phyloP scores from a whole-genome alignment of 2,888 invertebrate species.

The Leptopilina myrica region DNA sequence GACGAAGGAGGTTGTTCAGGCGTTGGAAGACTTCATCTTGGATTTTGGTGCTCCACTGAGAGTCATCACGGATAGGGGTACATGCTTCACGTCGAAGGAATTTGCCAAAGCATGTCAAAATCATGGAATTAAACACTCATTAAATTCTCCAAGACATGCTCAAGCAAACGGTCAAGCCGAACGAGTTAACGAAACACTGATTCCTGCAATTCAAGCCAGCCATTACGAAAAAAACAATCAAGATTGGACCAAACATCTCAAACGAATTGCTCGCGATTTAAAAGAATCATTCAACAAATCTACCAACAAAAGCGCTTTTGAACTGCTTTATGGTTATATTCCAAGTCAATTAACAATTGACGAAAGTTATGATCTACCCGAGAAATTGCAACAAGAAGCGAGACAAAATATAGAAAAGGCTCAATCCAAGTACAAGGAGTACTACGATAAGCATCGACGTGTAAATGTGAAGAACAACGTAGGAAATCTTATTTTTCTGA shows the following conservation, averaged over 20 bases:
- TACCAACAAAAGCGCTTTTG: background rate
- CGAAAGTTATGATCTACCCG: no score
- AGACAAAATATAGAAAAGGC: no score
- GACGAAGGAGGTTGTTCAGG: background rate
- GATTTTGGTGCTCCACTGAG: constrained; percentile 40
- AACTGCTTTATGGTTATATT: constrained; percentile 12
- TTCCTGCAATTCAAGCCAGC: constrained; percentile 41
- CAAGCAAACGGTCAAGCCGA: constrained; percentile 46
- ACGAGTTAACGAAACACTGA: constrained; percentile 39
- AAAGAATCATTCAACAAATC: constrained; percentile 2
- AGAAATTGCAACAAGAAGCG: no score
- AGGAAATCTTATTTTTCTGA: no score
- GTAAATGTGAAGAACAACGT: no score
- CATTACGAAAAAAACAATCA: constrained; percentile 3
- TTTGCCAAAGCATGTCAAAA: constrained; percentile 40
- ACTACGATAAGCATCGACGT: no score
- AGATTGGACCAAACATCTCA: constrained; percentile 34
- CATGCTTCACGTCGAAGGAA: constrained; percentile 41
- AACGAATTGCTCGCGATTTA: background rate
- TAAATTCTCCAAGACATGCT: constrained; percentile 44
- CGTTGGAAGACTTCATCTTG: constrained; percentile 37
- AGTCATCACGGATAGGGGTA: constrained; percentile 44
- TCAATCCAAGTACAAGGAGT: no score
- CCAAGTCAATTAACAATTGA: background rate
- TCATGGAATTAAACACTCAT: constrained; percentile 39